Base-by-base conservation (phyloP, 2,797 vertebrate species). In the Hydrophis major region DNA sequence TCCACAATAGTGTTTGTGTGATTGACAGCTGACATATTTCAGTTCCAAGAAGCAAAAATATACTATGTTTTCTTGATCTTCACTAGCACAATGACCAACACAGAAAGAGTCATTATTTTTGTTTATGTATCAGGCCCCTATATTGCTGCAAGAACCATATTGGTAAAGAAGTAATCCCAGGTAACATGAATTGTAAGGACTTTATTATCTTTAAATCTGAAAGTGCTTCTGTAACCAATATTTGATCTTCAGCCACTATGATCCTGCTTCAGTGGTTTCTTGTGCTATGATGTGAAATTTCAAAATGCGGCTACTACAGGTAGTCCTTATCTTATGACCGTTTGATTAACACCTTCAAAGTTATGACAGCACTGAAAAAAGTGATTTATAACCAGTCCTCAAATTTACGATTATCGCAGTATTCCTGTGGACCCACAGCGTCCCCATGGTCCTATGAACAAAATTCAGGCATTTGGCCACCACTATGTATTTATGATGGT, bases 11-110 rank as follows among this genome's bases (percentile, higher is more conserved):
- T 47, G 37, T 50, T 53, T 66, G 87, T 90, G 92, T 87, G 89
- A 53, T 78, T 60, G 87, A 25, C 37, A 93, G 63, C 22, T 90
- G 89, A 92, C 89, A 86, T 42, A 56, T 66, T 88, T 57, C 55
- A 20, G 55, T 69, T 92, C 86, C 86, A 74, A 74, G 37, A 28
- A 37, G 27, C 87, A 60, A 37, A 59, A 89, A 83, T 59, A 32
- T 59, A n/a, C 16, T 11, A 22, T 53, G 8, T 91, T 60, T 60
- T 87, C 18, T 53, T 47, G 7, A 86, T 61, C 78, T 32, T 53
- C 78, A 13, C 78, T n/a, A 63, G 47, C 25, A 42, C 47, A 89
- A 37, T 1, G 60, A 12, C 7, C 25, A 22, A 50, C 37, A 47
- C 13, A 61, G 14, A 50, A n/a, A 27, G 8, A 4, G 53, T 12